These are phyloP conservation scores for Meteorus cinctellus DNA, from an alignment of 2,888 invertebrate genomes.

Conservation along the genomic window DNA sequence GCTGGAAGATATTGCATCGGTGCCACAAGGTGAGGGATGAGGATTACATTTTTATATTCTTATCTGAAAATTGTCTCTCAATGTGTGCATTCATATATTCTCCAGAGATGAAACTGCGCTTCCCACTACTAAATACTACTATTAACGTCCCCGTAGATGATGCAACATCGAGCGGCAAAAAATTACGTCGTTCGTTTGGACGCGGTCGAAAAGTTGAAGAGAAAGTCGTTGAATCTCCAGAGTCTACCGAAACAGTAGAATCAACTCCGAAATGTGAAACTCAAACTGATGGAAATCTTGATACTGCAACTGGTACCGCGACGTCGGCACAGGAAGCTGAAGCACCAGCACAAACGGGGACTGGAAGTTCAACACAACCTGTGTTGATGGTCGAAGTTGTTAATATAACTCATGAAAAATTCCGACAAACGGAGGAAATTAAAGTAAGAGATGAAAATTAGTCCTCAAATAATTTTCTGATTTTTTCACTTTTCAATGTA, in stretches of 20 bases:
- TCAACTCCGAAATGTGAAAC: conserved; percentile 48
- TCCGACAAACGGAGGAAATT: conserved; percentile 93
- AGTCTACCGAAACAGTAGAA: conserved; percentile 40
- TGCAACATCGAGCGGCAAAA: conserved; percentile 75
- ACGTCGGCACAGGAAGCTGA: conserved; percentile 15
- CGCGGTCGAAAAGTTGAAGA: conserved; percentile 60
- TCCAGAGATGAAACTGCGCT: conserved; percentile 85
- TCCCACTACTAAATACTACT: conserved; percentile 88
- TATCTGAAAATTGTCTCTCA: conserved; percentile 8
- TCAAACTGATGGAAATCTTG: conserved; percentile 34
- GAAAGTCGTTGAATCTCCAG: conserved; percentile 29
- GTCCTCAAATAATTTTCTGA: not conserved
- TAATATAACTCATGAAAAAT: conserved; percentile 91
- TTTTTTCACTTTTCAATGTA: not conserved
- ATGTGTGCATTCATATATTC: conserved; percentile 50
- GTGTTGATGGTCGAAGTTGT: conserved; percentile 96
- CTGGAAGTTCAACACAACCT: conserved; percentile 66
- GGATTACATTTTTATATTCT: conserved; percentile 4
- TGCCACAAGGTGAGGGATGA: conserved; percentile 75
- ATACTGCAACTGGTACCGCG: conserved; percentile 2
- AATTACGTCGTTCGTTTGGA: conserved; percentile 60
- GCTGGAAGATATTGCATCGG: conserved; percentile 82
- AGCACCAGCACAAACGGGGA: conserved; percentile 19
- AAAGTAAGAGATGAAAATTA: conserved; percentile 76
- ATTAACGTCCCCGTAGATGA: conserved; percentile 89